A percentile compares a stretch with the other conserved stretches of the same genome.
Conservation (phyloP, 2,797 vertebrate genomes). For the Rhinoraja longicauda region DNA sequence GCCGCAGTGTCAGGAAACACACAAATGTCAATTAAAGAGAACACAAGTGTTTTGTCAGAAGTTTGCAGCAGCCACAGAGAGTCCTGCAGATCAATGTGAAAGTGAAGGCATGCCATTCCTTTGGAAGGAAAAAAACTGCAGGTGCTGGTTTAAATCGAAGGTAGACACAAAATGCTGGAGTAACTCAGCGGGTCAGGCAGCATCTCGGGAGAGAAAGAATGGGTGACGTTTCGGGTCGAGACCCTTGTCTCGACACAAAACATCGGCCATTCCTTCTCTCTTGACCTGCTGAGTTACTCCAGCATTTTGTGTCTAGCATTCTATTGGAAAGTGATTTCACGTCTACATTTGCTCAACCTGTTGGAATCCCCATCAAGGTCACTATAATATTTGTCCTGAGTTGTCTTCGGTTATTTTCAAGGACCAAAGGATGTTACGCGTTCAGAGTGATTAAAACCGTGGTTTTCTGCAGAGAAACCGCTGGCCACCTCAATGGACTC, state of each 20-base stretch:
- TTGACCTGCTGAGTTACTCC: too few relatives aligned
- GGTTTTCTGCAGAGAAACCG: not conserved
- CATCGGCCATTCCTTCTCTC: too few relatives aligned
- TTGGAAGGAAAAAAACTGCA: too few relatives aligned
- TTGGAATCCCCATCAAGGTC: slow-evolving; percentile 2
- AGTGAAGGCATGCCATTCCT: not conserved
- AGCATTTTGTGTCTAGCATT: too few relatives aligned
- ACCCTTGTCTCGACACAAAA: too few relatives aligned
- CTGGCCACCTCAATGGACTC: not conserved
- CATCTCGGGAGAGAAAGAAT: too few relatives aligned
- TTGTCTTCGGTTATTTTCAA: not conserved
- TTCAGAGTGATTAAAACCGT: not conserved
- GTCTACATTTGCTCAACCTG: not conserved
- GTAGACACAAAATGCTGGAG: too few relatives aligned
- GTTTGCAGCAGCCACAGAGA: not conserved
- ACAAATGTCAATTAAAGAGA: not conserved
- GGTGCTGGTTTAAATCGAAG: too few relatives aligned
- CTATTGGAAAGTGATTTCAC: not conserved
- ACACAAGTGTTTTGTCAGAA: not conserved
- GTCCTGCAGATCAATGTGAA: not conserved
- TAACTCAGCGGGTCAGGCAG: too few relatives aligned
- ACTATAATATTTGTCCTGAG: not conserved
- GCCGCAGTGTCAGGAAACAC: not conserved
- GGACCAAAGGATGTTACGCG: not conserved
- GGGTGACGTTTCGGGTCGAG: too few relatives aligned